These are phyloP conservation scores for Callopanchax toddi DNA, from an alignment of 2,113 vertebrate genomes.

Conservation along the genomic window DNA sequence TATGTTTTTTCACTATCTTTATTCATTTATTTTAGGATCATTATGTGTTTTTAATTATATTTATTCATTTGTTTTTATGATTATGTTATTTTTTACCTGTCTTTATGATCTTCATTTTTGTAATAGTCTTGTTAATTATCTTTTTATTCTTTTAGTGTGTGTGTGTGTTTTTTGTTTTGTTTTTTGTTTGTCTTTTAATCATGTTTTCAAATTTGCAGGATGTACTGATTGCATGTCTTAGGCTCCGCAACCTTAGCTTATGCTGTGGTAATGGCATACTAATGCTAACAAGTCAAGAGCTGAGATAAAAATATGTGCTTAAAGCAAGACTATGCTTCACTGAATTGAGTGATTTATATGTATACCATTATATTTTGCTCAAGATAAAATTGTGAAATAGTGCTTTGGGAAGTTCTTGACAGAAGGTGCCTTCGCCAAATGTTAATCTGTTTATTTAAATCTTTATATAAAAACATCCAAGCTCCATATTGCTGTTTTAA, in stretches of 20 bases:
- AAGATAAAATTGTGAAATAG: background rate
- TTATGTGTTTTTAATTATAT: too few relatives aligned
- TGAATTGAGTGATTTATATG: too few relatives aligned
- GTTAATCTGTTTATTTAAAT: background rate
- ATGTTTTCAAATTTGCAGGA: slow-evolving; percentile 10
- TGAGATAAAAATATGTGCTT: background rate
- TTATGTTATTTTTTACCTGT: too few relatives aligned
- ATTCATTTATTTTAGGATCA: too few relatives aligned
- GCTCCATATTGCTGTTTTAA: background rate
- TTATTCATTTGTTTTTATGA: too few relatives aligned
- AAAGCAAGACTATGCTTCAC: background rate
- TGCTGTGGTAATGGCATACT: background rate
- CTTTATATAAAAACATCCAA: background rate
- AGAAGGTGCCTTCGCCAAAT: background rate
- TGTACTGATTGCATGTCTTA: background rate
- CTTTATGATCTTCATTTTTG: too few relatives aligned
- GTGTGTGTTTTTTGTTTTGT: too few relatives aligned
- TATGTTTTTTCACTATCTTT: too few relatives aligned
- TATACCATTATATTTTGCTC: too few relatives aligned
- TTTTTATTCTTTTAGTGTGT: too few relatives aligned
- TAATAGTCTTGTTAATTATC: too few relatives aligned
- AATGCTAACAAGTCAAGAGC: background rate
- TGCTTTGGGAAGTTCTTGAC: background rate
- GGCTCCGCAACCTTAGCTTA: background rate
- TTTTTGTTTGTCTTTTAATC: too few relatives aligned